Percentiles rank a stretch among this genome's conserved stretches.
phyloP scores from a whole-genome alignment of 2,797 vertebrate genomes.

The Serranus cabrilla region DNA sequence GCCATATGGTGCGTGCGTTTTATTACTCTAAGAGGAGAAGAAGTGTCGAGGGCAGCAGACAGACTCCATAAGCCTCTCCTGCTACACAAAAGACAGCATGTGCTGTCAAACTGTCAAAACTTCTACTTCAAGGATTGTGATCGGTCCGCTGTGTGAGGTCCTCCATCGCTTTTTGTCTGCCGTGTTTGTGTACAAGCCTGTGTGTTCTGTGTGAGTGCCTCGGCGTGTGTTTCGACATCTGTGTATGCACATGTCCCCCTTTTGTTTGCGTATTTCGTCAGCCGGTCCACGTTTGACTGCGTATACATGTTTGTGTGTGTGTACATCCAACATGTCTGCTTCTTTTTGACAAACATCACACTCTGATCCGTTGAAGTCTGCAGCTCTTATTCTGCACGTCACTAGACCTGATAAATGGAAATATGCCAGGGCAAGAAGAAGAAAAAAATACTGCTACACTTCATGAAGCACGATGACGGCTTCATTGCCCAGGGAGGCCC shows the following conservation, averaged over 20 bases:
- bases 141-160: conserved; percentile 43
- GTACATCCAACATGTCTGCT: not conserved
- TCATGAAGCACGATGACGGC: conserved; percentile 53
- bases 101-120: conserved; percentile 77
- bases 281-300: not conserved
- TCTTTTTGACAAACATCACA: conserved; percentile 33
- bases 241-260: not conserved
- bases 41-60: conserved; percentile 55
- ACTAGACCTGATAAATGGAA: conserved; percentile 60
- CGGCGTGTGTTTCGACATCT: not conserved
- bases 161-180: conserved; percentile 44
- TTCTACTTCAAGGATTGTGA: conserved; percentile 50
- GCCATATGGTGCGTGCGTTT: conserved; percentile 44
- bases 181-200: conserved; percentile 15
- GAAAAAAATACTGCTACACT: conserved; percentile 40
- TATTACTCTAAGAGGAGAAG: conserved; percentile 51
- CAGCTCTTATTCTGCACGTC: conserved; percentile 30
- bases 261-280: not conserved
- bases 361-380: conserved; percentile 60
- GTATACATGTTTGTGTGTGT: conserved; percentile 5
- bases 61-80: conserved; percentile 54
- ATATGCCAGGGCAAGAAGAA: conserved; percentile 29
- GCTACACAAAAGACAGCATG: conserved; percentile 45
- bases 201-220: conserved; percentile 17
- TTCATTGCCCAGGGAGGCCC: conserved; percentile 61